A percentile compares a stretch with the other conserved stretches of the same genome.
These are phyloP conservation scores for Carabus problematicus DNA, from an alignment of 2,888 invertebrate species.

Conservation along the genomic window DNA sequence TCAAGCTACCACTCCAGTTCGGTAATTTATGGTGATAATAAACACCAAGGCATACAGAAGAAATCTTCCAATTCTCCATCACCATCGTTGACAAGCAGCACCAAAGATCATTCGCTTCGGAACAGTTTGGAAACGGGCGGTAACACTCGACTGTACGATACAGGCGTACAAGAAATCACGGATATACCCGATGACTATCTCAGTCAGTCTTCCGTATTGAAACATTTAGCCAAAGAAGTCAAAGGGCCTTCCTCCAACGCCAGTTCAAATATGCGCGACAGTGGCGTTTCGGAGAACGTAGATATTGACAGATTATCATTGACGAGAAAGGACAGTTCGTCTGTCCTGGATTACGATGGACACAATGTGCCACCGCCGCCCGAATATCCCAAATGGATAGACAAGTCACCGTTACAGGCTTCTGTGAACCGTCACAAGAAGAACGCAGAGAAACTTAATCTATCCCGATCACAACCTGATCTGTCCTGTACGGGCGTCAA, in stretches of 20 bases:
- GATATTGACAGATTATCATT: slow-evolving; percentile 47
- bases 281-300: slow-evolving; percentile 48
- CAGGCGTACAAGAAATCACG: slow-evolving; percentile 72
- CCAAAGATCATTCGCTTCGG: slow-evolving; percentile 48
- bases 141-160: slow-evolving; percentile 43
- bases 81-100: slow-evolving; percentile 52
- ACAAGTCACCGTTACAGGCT: slow-evolving; percentile 53
- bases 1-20: slow-evolving; percentile 50
- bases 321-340: slow-evolving; percentile 48
- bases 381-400: slow-evolving; percentile 58
- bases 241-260: slow-evolving; percentile 55
- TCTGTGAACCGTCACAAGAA: slow-evolving; percentile 48
- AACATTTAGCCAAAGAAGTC: slow-evolving; percentile 84
- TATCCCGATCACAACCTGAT: slow-evolving; percentile 86
- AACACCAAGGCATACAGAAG: slow-evolving; percentile 54
- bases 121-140: slow-evolving; percentile 48
- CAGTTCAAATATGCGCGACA: slow-evolving; percentile 47
- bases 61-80: slow-evolving; percentile 55
- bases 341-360: slow-evolving; percentile 49
- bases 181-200: slow-evolving; percentile 86
- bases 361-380: slow-evolving; percentile 56
- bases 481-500: slow-evolving; percentile 62
- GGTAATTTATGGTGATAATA: slow-evolving; percentile 51
- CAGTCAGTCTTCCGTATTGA: slow-evolving; percentile 81
- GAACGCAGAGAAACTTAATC: slow-evolving; percentile 61